Conservation (phyloP, 2,797 vertebrate genomes). For the Protonibea diacanthus region DNA sequence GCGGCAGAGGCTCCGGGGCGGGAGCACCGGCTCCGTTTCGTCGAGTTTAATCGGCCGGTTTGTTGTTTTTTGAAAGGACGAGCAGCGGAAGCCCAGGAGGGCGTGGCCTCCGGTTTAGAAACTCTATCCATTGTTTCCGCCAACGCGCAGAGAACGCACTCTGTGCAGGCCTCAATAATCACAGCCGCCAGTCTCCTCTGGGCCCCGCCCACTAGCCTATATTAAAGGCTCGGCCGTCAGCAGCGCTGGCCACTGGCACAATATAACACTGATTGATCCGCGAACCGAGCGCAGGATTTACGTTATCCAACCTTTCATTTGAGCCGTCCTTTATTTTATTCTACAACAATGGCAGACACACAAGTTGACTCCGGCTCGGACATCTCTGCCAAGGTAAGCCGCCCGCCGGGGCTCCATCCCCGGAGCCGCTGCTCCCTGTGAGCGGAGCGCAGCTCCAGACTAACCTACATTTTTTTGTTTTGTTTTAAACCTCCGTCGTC, state of each 20-base stretch:
- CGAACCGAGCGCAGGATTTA: constrained; percentile 62
- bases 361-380: constrained; percentile 84
- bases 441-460: constrained; percentile 10
- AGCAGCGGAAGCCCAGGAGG: constrained; percentile 61
- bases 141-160: constrained; percentile 73
- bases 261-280: constrained; percentile 63
- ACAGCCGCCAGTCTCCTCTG: constrained; percentile 20
- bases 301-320: constrained; percentile 77
- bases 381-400: constrained; percentile 87
- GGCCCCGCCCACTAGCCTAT: constrained; percentile 83
- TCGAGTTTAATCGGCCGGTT: constrained; percentile 29
- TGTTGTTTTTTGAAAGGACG: constrained; percentile 48
- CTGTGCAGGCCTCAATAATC: constrained; percentile 68
- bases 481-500: background rate
- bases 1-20: rapidly evolving
- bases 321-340: constrained; percentile 77
- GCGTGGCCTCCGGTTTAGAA: constrained; percentile 79
- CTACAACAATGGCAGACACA: constrained; percentile 86
- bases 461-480: constrained; percentile 52
- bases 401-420: background rate
- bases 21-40: background rate
- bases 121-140: constrained; percentile 85
- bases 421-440: constrained; percentile 1
- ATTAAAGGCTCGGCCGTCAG: constrained; percentile 78
- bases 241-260: constrained; percentile 84